Percentiles rank a stretch among this genome's conserved stretches.
Evolutionary conservation across 2,113 vertebrate genomes (phyloP).

Genomic region (Anthoscopus minutus): DNA sequence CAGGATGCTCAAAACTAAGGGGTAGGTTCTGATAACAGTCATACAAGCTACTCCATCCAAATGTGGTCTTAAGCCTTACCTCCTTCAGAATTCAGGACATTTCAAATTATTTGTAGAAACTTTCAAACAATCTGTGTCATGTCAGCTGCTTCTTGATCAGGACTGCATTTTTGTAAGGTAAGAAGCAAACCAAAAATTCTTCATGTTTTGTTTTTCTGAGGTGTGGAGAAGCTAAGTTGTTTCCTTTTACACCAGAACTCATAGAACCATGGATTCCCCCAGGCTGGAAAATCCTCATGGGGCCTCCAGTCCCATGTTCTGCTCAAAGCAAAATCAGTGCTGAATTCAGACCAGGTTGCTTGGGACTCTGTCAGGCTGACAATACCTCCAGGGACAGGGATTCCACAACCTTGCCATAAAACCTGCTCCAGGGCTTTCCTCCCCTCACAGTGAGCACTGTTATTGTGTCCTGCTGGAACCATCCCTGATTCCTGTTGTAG

Average conservation of each 20-base stretch:
- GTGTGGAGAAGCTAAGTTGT: neutral
- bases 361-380: neutral
- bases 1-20: neutral
- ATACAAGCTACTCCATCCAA: neutral
- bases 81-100: neutral
- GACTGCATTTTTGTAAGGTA: neutral
- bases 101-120: neutral
- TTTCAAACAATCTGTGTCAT: neutral
- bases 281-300: neutral
- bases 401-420: neutral
- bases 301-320: neutral
- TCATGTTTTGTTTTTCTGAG: neutral
- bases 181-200: neutral
- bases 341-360: neutral
- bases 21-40: neutral
- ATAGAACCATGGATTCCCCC: neutral
- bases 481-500: accelerated
- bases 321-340: neutral
- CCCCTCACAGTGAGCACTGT: neutral
- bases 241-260: neutral
- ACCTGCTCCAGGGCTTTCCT: neutral
- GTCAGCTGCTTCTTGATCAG: neutral
- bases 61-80: neutral
- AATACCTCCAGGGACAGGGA: neutral
- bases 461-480: neutral